Evolutionary conservation across 2,888 invertebrate species (phyloP).

Genomic region (Thumatha senex): DNA sequence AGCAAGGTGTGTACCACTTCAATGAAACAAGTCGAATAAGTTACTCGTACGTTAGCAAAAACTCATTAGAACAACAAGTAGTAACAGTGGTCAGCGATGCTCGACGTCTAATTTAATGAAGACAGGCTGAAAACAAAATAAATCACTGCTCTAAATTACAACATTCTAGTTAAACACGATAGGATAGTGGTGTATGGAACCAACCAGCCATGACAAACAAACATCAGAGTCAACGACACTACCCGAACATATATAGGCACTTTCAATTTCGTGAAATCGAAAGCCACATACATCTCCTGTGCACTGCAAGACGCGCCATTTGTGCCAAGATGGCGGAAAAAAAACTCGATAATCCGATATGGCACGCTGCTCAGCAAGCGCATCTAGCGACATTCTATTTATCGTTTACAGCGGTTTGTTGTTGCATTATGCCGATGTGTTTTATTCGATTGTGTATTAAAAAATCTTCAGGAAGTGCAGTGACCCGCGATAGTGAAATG

Average conservation of each 20-base stretch:
- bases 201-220: conserved; percentile 79
- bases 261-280: conserved; percentile 82
- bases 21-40: conserved; percentile 28
- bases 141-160: conserved; percentile 68
- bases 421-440: conserved; percentile 30
- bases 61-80: conserved; percentile 49
- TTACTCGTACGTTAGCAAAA: conserved; percentile 31
- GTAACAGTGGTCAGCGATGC: conserved; percentile 53
- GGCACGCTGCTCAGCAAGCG: conserved; percentile 52
- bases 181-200: conserved; percentile 57
- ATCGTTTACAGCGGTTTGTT: conserved; percentile 52
- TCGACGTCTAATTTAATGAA: conserved; percentile 49
- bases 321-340: conserved; percentile 70
- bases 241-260: conserved; percentile 75
- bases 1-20: conserved; percentile 13
- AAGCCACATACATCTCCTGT: conserved; percentile 72
- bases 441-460: conserved; percentile 2
- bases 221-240: conserved; percentile 79
- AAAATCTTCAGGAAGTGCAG: conserved; percentile 48
- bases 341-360: conserved; percentile 72
- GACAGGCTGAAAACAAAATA: conserved; percentile 67
- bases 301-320: conserved; percentile 61
- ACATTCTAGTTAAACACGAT: conserved; percentile 67
- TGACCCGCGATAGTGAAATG: conserved; percentile 73
- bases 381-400: conserved; percentile 61